phyloP scores from a whole-genome alignment of 2,888 invertebrate genomes.

The Agriotes lineatus region DNA sequence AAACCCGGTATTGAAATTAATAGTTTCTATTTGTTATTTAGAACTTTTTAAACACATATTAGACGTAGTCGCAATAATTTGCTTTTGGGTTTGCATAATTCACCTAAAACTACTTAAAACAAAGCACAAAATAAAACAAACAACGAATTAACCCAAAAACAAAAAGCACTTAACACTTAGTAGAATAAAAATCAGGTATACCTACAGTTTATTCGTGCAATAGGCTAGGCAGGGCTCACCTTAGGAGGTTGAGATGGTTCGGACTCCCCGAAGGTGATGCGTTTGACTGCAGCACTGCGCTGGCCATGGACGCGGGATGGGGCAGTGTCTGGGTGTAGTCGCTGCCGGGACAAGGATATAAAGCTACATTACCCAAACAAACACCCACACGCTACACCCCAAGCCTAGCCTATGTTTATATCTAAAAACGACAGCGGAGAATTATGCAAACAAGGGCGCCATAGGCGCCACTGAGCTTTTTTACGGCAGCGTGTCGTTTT shows the following conservation, averaged over 20 bases:
- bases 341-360: constrained; percentile 65
- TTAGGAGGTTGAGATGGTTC: constrained; percentile 59
- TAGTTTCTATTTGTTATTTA: too few species aligned
- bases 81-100: too few species aligned
- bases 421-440: constrained; percentile 36
- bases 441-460: neutral
- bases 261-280: constrained; percentile 66
- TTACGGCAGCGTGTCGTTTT: constrained; percentile 15
- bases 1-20: too few species aligned
- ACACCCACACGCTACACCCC: constrained; percentile 57
- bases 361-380: constrained; percentile 62
- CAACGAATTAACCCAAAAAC: neutral
- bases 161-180: neutral
- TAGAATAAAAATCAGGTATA: constrained; percentile 31
- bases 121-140: neutral
- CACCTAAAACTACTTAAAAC: too few species aligned
- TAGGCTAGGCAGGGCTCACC: constrained; percentile 61
- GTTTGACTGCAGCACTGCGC: constrained; percentile 67
- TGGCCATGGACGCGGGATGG: constrained; percentile 59
- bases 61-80: too few species aligned
- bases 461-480: neutral
- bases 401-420: constrained; percentile 56
- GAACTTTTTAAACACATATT: too few species aligned
- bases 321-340: constrained; percentile 62
- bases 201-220: constrained; percentile 36